Conservation (phyloP, 2,797 vertebrate species). For the Phoxinus dragarum region DNA sequence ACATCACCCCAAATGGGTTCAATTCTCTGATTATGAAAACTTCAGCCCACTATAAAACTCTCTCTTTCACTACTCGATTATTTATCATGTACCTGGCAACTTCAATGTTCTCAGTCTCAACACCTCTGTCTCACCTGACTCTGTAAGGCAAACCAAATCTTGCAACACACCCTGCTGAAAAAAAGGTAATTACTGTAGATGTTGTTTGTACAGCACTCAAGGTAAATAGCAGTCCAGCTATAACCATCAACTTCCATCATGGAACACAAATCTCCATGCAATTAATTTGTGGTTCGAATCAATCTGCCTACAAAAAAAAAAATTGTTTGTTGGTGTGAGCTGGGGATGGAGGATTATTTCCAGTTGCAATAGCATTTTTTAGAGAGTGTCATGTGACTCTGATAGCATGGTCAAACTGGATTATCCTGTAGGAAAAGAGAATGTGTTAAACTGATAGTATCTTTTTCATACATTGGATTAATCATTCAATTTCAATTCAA, state of each 20-base stretch:
- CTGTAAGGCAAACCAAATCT: neutral
- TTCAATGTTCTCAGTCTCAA: constrained; percentile 9
- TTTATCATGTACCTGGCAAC: neutral
- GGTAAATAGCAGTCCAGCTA: neutral
- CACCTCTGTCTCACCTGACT: neutral
- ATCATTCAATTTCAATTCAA: no score
- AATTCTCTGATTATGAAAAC: constrained; percentile 23
- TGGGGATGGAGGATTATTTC: no score
- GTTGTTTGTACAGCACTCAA: neutral
- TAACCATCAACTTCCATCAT: neutral
- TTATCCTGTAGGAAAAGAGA: no score
- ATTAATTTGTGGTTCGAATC: neutral
- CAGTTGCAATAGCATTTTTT: no score
- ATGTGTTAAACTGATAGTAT: no score
- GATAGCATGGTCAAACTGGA: no score
- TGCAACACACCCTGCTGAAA: neutral
- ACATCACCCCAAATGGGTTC: constrained; percentile 27
- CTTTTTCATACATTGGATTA: no score
- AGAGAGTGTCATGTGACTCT: no score
- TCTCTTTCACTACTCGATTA: neutral
- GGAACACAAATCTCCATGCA: neutral
- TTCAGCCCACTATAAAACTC: neutral
- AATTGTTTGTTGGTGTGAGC: no score
- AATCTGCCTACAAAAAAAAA: neutral
- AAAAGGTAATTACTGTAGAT: neutral